Evolutionary conservation across 2,797 vertebrate genomes (phyloP).

Genomic region (Pseudopleuronectes americanus): DNA sequence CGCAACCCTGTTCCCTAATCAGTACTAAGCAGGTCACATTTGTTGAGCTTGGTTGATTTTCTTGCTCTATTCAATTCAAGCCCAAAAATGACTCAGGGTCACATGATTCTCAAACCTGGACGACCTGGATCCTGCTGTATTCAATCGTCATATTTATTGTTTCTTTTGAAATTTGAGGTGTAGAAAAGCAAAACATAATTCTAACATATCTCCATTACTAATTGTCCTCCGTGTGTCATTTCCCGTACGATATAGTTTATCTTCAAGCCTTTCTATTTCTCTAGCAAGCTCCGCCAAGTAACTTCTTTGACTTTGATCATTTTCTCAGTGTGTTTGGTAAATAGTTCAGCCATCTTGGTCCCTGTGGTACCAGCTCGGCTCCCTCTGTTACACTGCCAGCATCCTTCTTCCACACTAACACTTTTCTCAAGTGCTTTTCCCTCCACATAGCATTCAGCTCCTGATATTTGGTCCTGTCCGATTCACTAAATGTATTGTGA

Average conservation of each 20-base stretch:
- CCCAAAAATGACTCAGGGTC: not conserved
- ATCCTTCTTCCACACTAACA: not conserved
- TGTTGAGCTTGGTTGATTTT: too few species aligned
- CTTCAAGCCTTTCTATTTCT: conserved; percentile 7
- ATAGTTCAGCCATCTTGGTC: conserved; percentile 36
- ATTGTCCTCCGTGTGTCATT: conserved; percentile 8
- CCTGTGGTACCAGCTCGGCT: conserved; percentile 22
- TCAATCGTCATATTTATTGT: too few species aligned
- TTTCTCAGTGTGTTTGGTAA: conserved; percentile 35
- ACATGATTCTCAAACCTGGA: not conserved
- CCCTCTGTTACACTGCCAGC: conserved; percentile 14
- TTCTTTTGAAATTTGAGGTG: not conserved
- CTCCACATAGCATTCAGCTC: not conserved
- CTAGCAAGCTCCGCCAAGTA: conserved; percentile 5
- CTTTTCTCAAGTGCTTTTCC: not conserved
- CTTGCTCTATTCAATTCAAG: not conserved
- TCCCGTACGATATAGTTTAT: not conserved
- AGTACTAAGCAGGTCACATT: too few species aligned
- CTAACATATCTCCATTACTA: not conserved
- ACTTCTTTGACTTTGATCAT: conserved; percentile 27
- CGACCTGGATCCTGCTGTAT: too few species aligned
- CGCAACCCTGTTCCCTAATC: not conserved
- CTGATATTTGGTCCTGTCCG: not conserved
- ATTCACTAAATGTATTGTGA: too few species aligned
- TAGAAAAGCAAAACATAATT: not conserved